phyloP scores from a whole-genome alignment of 2,888 invertebrate genomes.

The Sphaeridia pumilis region DNA sequence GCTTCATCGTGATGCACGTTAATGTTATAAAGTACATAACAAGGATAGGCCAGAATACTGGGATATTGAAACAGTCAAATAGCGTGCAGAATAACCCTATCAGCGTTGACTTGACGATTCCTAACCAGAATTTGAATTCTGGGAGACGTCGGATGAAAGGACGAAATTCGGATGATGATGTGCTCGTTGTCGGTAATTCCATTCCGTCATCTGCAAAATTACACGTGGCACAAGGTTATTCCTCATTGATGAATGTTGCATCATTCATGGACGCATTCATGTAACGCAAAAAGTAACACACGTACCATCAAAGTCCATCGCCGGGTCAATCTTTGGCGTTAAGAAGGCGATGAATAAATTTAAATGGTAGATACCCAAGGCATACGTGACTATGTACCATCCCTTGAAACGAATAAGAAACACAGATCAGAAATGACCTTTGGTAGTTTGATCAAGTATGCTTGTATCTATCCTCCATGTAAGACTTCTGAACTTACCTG shows the following conservation, averaged over 20 bases:
- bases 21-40: conserved; percentile 99
- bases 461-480: background rate
- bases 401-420: conserved; percentile 55
- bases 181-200: conserved; percentile 71
- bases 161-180: conserved; percentile 86
- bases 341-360: conserved; percentile 99
- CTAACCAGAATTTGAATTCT: conserved; percentile 99
- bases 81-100: conserved; percentile 85
- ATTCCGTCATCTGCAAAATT: conserved; percentile 63
- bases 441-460: too few relatives aligned
- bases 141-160: conserved; percentile 93
- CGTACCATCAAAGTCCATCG: conserved; percentile 81
- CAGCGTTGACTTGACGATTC: conserved; percentile 84
- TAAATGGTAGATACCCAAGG: conserved; percentile 95
- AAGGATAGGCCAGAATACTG: conserved; percentile 99
- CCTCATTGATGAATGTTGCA: background rate
- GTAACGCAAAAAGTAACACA: conserved; percentile 25
- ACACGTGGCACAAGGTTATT: background rate
- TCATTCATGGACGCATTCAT: background rate
- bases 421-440: background rate
- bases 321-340: conserved; percentile 98
- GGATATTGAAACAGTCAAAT: conserved; percentile 96
- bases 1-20: conserved; percentile 98
- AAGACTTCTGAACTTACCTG: conserved; percentile 60
- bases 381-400: conserved; percentile 99